phyloP scores from a whole-genome alignment of 2,888 invertebrate genomes.

The Lutraria lutraria region DNA sequence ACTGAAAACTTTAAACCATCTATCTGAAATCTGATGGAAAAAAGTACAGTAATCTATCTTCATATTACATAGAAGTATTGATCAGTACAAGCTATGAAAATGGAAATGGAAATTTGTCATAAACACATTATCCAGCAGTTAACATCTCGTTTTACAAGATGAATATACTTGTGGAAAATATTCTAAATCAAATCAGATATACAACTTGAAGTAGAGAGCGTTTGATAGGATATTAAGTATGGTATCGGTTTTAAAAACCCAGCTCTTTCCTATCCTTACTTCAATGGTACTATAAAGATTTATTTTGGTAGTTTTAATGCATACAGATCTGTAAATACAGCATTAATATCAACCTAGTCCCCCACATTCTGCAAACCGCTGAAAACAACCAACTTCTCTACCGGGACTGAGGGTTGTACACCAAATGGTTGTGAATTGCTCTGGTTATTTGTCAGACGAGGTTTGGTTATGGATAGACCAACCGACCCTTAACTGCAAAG shows the following conservation, averaged over 20 bases:
- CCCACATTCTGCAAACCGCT: no score
- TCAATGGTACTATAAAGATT: no score
- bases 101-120: conserved; percentile 2
- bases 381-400: no score
- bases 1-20: not conserved
- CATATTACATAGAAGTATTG: not conserved
- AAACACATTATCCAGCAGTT: conserved; percentile 2
- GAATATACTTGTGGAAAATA: not conserved
- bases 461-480: no score
- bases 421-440: no score
- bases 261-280: no score
- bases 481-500: no score
- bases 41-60: not conserved
- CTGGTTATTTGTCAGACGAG: no score
- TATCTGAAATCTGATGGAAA: not conserved
- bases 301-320: no score
- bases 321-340: no score
- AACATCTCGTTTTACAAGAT: not conserved
- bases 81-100: not conserved
- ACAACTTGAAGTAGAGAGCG: not conserved
- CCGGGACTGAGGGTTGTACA: no score
- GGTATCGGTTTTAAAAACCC: not conserved
- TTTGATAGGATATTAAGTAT: not conserved
- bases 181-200: not conserved
- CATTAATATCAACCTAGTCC: no score